These are phyloP conservation scores for Diadegma fenestrale DNA, from an alignment of 2,888 invertebrate genomes.

Conservation along the genomic window DNA sequence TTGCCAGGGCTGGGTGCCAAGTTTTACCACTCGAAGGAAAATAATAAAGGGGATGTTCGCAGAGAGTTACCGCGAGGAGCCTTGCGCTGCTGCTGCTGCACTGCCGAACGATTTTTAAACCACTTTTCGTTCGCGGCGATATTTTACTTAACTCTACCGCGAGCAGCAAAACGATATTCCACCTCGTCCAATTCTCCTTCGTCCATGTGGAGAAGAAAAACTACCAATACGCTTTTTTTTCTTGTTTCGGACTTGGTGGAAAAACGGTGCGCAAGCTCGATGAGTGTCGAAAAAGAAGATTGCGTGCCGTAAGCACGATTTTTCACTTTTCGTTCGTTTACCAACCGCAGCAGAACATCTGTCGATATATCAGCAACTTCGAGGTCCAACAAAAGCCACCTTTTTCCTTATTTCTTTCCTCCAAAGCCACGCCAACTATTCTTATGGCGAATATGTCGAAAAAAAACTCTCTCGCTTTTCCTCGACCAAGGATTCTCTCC, in stretches of 20 bases:
- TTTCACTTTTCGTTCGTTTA: slow-evolving; percentile 52
- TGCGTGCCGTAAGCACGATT: slow-evolving; percentile 45
- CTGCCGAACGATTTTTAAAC: slow-evolving; percentile 65
- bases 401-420: slow-evolving; percentile 25
- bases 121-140: slow-evolving; percentile 64
- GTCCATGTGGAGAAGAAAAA: not conserved
- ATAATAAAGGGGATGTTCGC: slow-evolving; percentile 22
- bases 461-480: slow-evolving; percentile 1
- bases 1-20: slow-evolving; percentile 67
- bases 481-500: not conserved
- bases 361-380: slow-evolving; percentile 60
- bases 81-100: slow-evolving; percentile 49
- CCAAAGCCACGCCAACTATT: slow-evolving; percentile 19
- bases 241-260: not conserved
- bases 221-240: not conserved
- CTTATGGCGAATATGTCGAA: slow-evolving; percentile 51
- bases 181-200: slow-evolving; percentile 6
- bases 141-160: slow-evolving; percentile 72
- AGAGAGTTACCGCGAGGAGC: slow-evolving; percentile 50
- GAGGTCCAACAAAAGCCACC: slow-evolving; percentile 40
- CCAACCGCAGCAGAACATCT: slow-evolving; percentile 36
- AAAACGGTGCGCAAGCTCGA: not conserved
- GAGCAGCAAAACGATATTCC: slow-evolving; percentile 37
- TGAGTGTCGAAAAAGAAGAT: slow-evolving; percentile 45
- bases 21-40: slow-evolving; percentile 62